Percentiles rank a stretch among this genome's conserved stretches.
These are phyloP conservation scores for Sympetrum striolatum DNA, from an alignment of 2,888 invertebrate species.

Conservation along the genomic window DNA sequence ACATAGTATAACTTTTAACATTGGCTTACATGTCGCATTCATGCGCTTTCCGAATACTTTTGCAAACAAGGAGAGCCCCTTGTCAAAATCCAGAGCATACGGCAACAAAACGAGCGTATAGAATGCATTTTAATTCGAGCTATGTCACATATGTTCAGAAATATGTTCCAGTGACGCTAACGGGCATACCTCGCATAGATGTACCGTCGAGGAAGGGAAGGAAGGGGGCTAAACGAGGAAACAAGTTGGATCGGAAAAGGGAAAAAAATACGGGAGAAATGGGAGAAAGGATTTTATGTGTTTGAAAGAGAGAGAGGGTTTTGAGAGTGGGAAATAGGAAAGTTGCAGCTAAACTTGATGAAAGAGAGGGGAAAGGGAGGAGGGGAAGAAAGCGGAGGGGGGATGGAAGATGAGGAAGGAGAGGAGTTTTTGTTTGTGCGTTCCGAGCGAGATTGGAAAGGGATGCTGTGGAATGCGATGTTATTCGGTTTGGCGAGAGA, in stretches of 20 bases:
- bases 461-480: not conserved
- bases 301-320: not conserved
- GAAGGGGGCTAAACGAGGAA: not conserved
- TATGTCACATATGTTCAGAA: too few relatives aligned
- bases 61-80: too few relatives aligned
- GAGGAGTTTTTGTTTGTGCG: conserved; percentile 6
- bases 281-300: not conserved
- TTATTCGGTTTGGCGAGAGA: not conserved
- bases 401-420: not conserved
- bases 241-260: not conserved
- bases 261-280: not conserved
- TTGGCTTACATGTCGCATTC: too few relatives aligned
- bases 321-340: not conserved
- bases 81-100: too few relatives aligned
- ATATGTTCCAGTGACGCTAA: too few relatives aligned
- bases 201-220: too few relatives aligned
- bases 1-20: too few relatives aligned
- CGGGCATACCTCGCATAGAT: too few relatives aligned
- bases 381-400: not conserved
- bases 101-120: too few relatives aligned
- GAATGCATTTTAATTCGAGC: too few relatives aligned
- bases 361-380: not conserved
- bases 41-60: too few relatives aligned
- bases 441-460: conserved; percentile 9
- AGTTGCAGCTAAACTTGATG: not conserved